Evolutionary conservation across 2,888 invertebrate genomes (phyloP), one percentile per base, ranked within the genome.

Genomic region (Pterobdella sp.): DNA sequence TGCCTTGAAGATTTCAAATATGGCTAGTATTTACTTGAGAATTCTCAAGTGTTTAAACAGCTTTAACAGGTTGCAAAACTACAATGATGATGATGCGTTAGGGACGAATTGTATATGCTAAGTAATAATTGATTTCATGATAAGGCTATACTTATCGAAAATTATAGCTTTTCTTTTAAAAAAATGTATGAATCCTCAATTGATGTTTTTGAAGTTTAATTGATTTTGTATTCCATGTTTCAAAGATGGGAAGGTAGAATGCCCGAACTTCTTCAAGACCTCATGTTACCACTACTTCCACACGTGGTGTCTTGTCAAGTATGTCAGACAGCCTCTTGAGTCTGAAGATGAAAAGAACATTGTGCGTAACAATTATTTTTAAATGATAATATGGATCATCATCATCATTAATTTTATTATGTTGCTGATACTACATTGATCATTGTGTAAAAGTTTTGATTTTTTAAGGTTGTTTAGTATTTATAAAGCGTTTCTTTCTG

Each of bases 261-360:
- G 31, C 31, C 7, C 34, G 3, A 31, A 22, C 31, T 14, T 65
- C n/a, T 34, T 65, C 4, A 65, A 65, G 35, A 65, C 65, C 3
- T 34, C 65, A 29, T 65, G 65, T 34, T 65, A 65, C 35, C 65
- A 65, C 35, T 65, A 65, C 35, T 65, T 65, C 65, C 65, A 65
- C 65, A 34, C n/a, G 4, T 35, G 29, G 4, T 65, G 65, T 31
- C 65, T 42, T 2, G 3, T 29, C 31, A 66, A 31, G 31, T 64
- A 72, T 26, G n/a, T n/a, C n/a, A n/a, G n/a, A n/a, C 4, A 26
- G n/a, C 60, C n/a, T 26, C 26, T 22, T 56, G 60, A 26, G 60
- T 22, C n/a, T 56, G 10, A 7, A 22, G 60, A 4, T 7, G 60
- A 22, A 4, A n/a, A 56, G n/a, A 4, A 56, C n/a, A 26, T 26